A percentile compares a stretch with the other conserved stretches of the same genome.
phyloP scores from a whole-genome alignment of 2,888 invertebrate species.

The Junonia oenone region DNA sequence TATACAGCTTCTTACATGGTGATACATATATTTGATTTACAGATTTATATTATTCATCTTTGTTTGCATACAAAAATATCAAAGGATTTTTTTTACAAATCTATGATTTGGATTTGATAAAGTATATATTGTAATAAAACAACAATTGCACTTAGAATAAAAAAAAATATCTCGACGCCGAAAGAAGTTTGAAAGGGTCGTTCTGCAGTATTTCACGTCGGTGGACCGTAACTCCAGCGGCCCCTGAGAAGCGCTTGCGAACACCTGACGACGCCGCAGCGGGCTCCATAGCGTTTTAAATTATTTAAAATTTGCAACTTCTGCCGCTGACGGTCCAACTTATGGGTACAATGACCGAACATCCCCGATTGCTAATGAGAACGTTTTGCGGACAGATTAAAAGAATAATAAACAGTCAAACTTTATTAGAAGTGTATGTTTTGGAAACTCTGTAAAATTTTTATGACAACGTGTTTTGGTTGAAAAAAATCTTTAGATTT shows the following conservation, averaged over 20 bases:
- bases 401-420: constrained; percentile 8
- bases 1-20: neutral
- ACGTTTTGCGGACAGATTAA: constrained; percentile 45
- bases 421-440: neutral
- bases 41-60: neutral
- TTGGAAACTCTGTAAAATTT: no score
- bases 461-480: no score
- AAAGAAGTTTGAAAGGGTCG: constrained; percentile 3
- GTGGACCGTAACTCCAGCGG: constrained; percentile 17
- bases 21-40: neutral
- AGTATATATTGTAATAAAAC: no score
- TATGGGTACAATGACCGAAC: constrained; percentile 58
- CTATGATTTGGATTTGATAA: no score
- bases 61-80: no score
- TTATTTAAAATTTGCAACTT: constrained; percentile 51
- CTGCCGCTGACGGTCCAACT: constrained; percentile 63
- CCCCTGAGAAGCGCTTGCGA: constrained; percentile 14
- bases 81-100: no score
- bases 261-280: constrained; percentile 15
- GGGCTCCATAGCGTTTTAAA: constrained; percentile 16
- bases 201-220: constrained; percentile 8
- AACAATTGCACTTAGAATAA: neutral
- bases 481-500: no score
- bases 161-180: constrained; percentile 3
- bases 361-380: constrained; percentile 74